Conservation (phyloP, 2,888 invertebrate genomes). For the Augochlorella aurata region DNA sequence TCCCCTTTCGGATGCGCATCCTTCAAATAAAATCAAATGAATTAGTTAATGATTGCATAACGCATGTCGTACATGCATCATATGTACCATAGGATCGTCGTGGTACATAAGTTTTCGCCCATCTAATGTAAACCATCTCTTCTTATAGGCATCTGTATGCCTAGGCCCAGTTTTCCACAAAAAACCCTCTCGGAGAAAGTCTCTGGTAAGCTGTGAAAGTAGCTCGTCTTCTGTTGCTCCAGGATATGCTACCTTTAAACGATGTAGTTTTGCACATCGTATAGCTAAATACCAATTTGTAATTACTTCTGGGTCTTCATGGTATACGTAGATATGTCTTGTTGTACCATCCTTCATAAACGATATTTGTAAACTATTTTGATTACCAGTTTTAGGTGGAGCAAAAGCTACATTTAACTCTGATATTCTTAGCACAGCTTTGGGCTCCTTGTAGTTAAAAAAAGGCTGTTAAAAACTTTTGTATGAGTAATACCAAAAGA, state of each 20-base stretch:
- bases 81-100: slow-evolving; percentile 88
- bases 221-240: slow-evolving; percentile 89
- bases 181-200: slow-evolving; percentile 94
- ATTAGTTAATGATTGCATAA: slow-evolving; percentile 9
- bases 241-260: slow-evolving; percentile 92
- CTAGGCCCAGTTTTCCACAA: slow-evolving; percentile 94
- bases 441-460: slow-evolving; percentile 87
- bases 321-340: slow-evolving; percentile 93
- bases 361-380: slow-evolving; percentile 92
- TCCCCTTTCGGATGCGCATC: slow-evolving; percentile 96
- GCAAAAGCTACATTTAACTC: slow-evolving; percentile 93
- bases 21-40: slow-evolving; percentile 72
- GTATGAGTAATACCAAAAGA: neutral
- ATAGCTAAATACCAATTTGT: slow-evolving; percentile 93
- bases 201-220: slow-evolving; percentile 88
- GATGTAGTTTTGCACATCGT: slow-evolving; percentile 91
- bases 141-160: slow-evolving; percentile 90
- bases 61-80: slow-evolving; percentile 1
- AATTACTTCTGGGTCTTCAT: slow-evolving; percentile 92
- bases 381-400: slow-evolving; percentile 90
- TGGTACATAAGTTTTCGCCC: slow-evolving; percentile 96
- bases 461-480: neutral
- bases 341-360: slow-evolving; percentile 93
- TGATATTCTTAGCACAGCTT: slow-evolving; percentile 90
- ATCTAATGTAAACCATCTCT: slow-evolving; percentile 94